Base-by-base conservation (phyloP, 2,888 invertebrate genomes). In the Agrotis clavis region DNA sequence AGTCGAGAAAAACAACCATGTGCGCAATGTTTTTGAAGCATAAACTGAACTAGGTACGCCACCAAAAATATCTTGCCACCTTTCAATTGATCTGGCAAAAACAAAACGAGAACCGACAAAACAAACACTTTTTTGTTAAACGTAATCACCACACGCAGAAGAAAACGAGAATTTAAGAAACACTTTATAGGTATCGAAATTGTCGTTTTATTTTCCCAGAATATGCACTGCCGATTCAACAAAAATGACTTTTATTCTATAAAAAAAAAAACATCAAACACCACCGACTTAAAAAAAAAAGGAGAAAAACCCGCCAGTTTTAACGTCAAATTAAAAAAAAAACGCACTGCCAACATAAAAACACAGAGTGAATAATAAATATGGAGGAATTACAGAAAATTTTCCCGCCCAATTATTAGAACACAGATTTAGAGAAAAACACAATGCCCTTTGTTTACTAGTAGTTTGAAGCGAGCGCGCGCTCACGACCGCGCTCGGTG, bases 381-480 rank as follows among this genome's bases (percentile, higher is more conserved):
- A 13, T 13, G 2, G 16, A 25, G 35, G 11, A 53, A 57, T 25
- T 13, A 60, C 25, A 35, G n/a, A 5, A 59, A 53, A 45, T 13
- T 48, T 50, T 77, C 73, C 69, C 74, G 81, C 63, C 54, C 61
- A 30, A 60, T 64, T 60, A 56, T 67, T 70, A 59, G 72, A 53
- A 35, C 57, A 35, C 60, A 69, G 19, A 61, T 60, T 19, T 35
- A 14, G 0, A 35, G 35, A 56, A 56, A 30, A 68, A 59, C 41
- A 80, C 79, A 69, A 81, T 57, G 68, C 79, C 54, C 85, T 85
- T 85, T 85, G 85, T 85, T 85, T 81, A 79, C 67, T 48, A 63
- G 63, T 2, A 19, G 54, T 59, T 56, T 57, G n/a, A 5, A 57
- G 35, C 13, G 77, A 75, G 84, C 85, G 81, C 86, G 86, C 79